Evolutionary conservation across 2,113 vertebrate genomes (phyloP).

Genomic region (Anguilla rostrata): DNA sequence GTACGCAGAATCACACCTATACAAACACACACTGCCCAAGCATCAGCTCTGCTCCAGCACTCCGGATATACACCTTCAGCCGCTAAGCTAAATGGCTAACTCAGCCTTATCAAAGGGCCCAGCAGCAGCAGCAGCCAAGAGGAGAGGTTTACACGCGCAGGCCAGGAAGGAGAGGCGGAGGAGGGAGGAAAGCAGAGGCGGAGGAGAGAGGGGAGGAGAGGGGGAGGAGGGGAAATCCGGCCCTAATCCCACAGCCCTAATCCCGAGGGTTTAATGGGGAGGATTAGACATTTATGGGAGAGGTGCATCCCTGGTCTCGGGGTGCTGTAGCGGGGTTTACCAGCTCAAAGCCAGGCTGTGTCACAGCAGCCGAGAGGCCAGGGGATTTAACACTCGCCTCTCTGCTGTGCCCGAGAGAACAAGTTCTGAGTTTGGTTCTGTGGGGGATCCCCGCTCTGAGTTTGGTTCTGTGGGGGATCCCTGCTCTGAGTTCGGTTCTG

Average conservation of each 20-base stretch:
- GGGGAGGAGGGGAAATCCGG: conserved; percentile 55
- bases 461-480: background rate
- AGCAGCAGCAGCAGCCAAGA: conserved; percentile 67
- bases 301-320: conserved; percentile 58
- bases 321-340: conserved; percentile 20
- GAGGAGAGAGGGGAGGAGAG: conserved; percentile 16
- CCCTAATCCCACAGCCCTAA: conserved; percentile 71
- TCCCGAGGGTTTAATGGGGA: conserved; percentile 66
- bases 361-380: conserved; percentile 49
- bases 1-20: background rate
- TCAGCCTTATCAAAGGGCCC: conserved; percentile 67
- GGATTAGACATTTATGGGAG: conserved; percentile 71
- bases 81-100: conserved; percentile 69
- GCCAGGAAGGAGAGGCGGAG: conserved; percentile 42
- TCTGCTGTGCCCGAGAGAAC: conserved; percentile 69
- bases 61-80: conserved; percentile 57
- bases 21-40: conserved; percentile 35
- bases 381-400: conserved; percentile 55
- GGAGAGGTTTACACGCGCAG: conserved; percentile 66
- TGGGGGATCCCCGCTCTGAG: background rate
- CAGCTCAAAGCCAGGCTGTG: conserved; percentile 56
- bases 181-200: conserved; percentile 18
- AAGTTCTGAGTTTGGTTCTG: conserved; percentile 18
- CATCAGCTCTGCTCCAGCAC: conserved; percentile 39
- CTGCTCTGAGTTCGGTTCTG: no score